phyloP scores from a whole-genome alignment of 2,888 invertebrate genomes.

The Lathronympha strigana region DNA sequence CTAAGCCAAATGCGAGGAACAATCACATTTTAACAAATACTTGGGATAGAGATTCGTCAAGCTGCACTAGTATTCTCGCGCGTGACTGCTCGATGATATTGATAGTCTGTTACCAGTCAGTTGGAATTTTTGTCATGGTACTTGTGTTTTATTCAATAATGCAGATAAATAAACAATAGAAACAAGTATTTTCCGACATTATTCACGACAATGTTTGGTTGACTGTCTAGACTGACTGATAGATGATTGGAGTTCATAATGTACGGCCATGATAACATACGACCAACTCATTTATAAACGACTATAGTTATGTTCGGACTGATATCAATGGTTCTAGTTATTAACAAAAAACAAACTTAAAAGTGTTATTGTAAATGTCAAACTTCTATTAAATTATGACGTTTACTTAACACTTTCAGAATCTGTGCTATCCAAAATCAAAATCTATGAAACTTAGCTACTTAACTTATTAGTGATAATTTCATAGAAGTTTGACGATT shows the following conservation, averaged over 20 bases:
- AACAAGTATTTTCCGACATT: conserved; percentile 69
- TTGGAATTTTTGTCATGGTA: conserved; percentile 51
- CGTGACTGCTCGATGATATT: conserved; percentile 44
- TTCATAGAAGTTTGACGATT: no score
- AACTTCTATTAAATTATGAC: no score
- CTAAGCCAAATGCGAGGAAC: conserved; percentile 76
- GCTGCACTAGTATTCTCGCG: conserved; percentile 44
- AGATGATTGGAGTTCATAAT: background rate
- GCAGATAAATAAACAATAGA: conserved; percentile 73
- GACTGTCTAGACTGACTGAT: conserved; percentile 24
- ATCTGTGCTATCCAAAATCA: no score
- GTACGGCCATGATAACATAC: background rate
- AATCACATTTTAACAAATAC: conserved; percentile 79
- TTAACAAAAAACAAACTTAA: no score
- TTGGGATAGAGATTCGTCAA: conserved; percentile 61
- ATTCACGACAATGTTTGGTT: conserved; percentile 66
- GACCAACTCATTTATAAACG: background rate
- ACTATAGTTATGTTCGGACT: background rate
- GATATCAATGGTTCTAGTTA: no score
- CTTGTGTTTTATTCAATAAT: conserved; percentile 49
- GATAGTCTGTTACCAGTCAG: conserved; percentile 48
- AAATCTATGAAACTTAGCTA: no score
- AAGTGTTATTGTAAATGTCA: background rate
- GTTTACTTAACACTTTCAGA: background rate
- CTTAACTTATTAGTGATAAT: no score